These are phyloP conservation scores for Sceloporus tristichus DNA, from an alignment of 2,113 vertebrate genomes.

Conservation along the genomic window DNA sequence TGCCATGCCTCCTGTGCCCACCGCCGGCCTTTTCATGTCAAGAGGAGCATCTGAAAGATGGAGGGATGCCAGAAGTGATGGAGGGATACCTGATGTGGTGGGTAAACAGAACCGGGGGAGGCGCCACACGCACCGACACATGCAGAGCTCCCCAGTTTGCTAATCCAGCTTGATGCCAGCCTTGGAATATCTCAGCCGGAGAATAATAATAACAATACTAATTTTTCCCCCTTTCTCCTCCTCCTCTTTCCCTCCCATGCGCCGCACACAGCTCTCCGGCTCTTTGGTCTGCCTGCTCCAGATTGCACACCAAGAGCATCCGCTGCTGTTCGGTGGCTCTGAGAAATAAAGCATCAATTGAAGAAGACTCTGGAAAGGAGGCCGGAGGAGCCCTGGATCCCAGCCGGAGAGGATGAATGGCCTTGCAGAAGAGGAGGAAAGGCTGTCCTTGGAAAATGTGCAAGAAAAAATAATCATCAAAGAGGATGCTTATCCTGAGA, in stretches of 20 bases:
- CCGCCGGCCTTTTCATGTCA: constrained; percentile 56
- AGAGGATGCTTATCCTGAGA: constrained; percentile 7
- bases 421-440: constrained; percentile 38
- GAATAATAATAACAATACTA: background rate
- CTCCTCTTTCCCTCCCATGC: background rate
- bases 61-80: background rate
- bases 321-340: background rate
- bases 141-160: background rate
- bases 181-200: background rate
- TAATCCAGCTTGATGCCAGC: constrained; percentile 42
- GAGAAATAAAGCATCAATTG: background rate
- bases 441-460: background rate
- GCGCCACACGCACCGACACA: background rate
- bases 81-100: background rate
- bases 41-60: constrained; percentile 44
- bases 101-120: background rate
- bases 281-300: constrained; percentile 39
- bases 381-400: background rate
- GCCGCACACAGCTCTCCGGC: background rate
- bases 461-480: too few relatives aligned
- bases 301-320: constrained; percentile 49
- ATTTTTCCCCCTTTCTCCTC: background rate
- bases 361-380: constrained; percentile 5
- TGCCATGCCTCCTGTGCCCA: constrained; percentile 61
- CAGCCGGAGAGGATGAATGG: constrained; percentile 54